A percentile compares a stretch with the other conserved stretches of the same genome.
phyloP scores from a whole-genome alignment of 2,113 vertebrate species.

The Ageneiosus marmoratus region DNA sequence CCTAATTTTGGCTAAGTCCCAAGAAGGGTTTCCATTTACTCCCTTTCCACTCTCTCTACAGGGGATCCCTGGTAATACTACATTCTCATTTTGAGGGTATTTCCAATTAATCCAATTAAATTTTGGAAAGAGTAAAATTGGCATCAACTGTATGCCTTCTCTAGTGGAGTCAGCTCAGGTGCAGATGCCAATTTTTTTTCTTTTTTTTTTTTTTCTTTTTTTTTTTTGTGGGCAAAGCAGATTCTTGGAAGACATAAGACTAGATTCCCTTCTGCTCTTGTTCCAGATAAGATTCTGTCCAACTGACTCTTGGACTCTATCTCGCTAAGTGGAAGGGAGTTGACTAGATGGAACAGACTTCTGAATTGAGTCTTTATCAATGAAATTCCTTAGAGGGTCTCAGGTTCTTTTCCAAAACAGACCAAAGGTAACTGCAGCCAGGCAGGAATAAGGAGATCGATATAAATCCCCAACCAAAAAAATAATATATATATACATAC shows the following conservation, averaged over 20 bases:
- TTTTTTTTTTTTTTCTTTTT: not conserved
- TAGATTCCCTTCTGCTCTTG: constrained; percentile 5
- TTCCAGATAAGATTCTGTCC: constrained; percentile 2
- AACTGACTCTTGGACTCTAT: constrained; percentile 21
- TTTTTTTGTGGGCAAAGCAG: not conserved
- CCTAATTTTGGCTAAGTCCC: not conserved
- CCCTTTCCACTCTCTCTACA: not conserved
- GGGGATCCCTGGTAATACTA: not conserved
- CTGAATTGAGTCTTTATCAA: constrained; percentile 5
- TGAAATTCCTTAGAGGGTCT: not conserved
- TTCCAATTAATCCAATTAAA: constrained; percentile 37
- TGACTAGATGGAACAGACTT: not conserved
- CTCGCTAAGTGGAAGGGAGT: not conserved
- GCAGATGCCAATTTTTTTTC: not conserved
- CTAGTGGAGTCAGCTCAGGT: constrained; percentile 1
- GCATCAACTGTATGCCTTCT: not conserved
- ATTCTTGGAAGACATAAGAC: constrained; percentile 5
- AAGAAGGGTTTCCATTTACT: not conserved
- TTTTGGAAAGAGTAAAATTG: constrained; percentile 14
- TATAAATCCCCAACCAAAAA: too few species aligned
- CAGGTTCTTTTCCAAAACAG: not conserved
- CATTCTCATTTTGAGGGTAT: constrained; percentile 1
- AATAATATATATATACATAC: not conserved
- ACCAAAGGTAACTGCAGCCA: not conserved
- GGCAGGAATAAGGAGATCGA: not conserved